phyloP scores from a whole-genome alignment of 2,888 invertebrate genomes.

The Polia nebulosa region DNA sequence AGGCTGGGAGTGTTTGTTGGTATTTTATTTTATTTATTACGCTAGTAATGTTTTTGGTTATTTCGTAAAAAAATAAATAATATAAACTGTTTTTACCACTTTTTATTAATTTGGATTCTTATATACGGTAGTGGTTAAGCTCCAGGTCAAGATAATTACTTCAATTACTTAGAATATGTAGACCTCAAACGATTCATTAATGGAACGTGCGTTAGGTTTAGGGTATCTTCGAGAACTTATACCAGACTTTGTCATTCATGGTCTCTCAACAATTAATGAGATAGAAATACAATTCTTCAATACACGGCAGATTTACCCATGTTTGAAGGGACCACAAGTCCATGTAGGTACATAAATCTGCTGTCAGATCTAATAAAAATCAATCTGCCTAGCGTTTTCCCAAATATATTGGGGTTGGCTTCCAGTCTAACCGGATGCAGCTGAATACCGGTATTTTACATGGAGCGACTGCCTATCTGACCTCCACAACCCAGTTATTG shows the following conservation, averaged over 20 bases:
- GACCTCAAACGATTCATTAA: not conserved
- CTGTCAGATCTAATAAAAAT: not conserved
- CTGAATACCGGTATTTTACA: no score
- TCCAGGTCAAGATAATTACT: not conserved
- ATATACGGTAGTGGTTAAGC: not conserved
- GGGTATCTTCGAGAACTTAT: not conserved
- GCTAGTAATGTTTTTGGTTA: slow-evolving; percentile 71
- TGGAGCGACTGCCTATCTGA: no score
- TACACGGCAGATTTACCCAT: not conserved
- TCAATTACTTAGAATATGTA: not conserved
- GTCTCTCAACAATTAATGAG: not conserved
- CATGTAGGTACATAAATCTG: not conserved
- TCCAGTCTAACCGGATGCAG: no score
- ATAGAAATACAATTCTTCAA: not conserved
- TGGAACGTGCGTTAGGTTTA: not conserved
- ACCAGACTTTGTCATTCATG: not conserved
- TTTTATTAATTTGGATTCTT: not conserved
- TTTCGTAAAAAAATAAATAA: slow-evolving; percentile 58
- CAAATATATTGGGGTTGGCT: no score
- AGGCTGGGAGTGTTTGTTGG: slow-evolving; percentile 53
- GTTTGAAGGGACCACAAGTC: not conserved
- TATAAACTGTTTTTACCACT: not conserved
- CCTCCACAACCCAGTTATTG: no score
- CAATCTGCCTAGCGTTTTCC: no score
- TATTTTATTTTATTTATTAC: slow-evolving; percentile 56